phyloP scores from a whole-genome alignment of 30 jellyfish, hydroid and myxozoan genomes.

The Hydractinia symbiolongicarpus region DNA sequence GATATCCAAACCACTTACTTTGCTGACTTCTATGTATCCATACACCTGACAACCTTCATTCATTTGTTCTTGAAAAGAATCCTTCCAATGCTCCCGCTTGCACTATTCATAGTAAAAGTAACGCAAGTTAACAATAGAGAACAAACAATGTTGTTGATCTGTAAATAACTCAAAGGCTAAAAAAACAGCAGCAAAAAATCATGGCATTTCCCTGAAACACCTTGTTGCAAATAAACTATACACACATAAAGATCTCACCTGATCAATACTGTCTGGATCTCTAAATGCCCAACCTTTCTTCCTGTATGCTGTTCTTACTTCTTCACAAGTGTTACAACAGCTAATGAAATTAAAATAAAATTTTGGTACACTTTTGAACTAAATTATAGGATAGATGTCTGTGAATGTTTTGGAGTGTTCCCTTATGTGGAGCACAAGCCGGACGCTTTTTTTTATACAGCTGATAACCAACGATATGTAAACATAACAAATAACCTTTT shows the following conservation, averaged over 20 bases:
- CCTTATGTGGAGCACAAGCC: no score
- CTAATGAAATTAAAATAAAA: slow-evolving; percentile 16
- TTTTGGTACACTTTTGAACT: no score
- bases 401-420: no score
- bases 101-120: slow-evolving; percentile 35
- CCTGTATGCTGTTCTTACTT: slow-evolving; percentile 78
- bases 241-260: slow-evolving; percentile 23
- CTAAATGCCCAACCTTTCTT: slow-evolving; percentile 78
- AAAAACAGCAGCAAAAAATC: no score
- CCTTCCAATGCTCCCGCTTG: slow-evolving; percentile 89
- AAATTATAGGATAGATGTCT: no score
- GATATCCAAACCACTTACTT: slow-evolving; percentile 28
- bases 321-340: slow-evolving; percentile 86
- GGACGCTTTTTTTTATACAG: no score
- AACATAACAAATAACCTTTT: no score
- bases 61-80: slow-evolving; percentile 71
- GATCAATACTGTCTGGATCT: slow-evolving; percentile 72
- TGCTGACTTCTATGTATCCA: slow-evolving; percentile 84
- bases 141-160: no score
- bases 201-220: no score
- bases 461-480: not conserved
- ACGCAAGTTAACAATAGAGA: no score
- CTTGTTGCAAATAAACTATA: not conserved
- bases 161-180: no score
- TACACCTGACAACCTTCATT: slow-evolving; percentile 81